These are phyloP conservation scores for Microctenopoma steveboyesi DNA, from an alignment of 2,797 vertebrate genomes.

Conservation along the genomic window DNA sequence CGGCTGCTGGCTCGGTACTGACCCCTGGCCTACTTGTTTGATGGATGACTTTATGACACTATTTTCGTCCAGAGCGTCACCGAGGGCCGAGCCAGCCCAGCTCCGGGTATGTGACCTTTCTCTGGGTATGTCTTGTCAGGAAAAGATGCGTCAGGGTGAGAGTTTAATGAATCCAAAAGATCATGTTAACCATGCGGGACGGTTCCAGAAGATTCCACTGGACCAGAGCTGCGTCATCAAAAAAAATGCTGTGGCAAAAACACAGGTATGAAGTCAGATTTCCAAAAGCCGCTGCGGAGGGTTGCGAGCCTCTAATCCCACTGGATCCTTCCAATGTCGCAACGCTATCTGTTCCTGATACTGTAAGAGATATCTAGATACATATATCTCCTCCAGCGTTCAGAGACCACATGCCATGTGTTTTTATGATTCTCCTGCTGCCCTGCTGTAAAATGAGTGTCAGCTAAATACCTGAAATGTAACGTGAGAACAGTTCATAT, in stretches of 20 bases:
- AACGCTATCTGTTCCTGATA: constrained; percentile 17
- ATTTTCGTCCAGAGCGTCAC: constrained; percentile 73
- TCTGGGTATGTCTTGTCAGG: constrained; percentile 59
- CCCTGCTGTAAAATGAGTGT: constrained; percentile 26
- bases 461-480: constrained; percentile 56
- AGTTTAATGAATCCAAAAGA: constrained; percentile 53
- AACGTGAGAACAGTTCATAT: constrained; percentile 38
- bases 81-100: constrained; percentile 48
- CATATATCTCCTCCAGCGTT: neutral
- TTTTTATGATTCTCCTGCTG: constrained; percentile 38
- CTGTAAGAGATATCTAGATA: constrained; percentile 1
- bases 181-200: constrained; percentile 36
- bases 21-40: constrained; percentile 74
- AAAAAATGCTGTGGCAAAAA: neutral
- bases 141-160: constrained; percentile 64
- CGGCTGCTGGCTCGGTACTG: constrained; percentile 40
- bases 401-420: constrained; percentile 43
- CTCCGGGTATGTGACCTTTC: constrained; percentile 74
- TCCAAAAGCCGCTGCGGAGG: constrained; percentile 14
- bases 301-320: neutral
- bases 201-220: constrained; percentile 32
- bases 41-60: constrained; percentile 79
- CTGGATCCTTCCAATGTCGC: neutral
- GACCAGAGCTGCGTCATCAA: constrained; percentile 8
- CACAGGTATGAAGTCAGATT: constrained; percentile 2